Percentiles rank a stretch among this genome's conserved stretches.
These are phyloP conservation scores for Acrobeloides nanus DNA, from an alignment of 2,888 invertebrate species.

Conservation along the genomic window DNA sequence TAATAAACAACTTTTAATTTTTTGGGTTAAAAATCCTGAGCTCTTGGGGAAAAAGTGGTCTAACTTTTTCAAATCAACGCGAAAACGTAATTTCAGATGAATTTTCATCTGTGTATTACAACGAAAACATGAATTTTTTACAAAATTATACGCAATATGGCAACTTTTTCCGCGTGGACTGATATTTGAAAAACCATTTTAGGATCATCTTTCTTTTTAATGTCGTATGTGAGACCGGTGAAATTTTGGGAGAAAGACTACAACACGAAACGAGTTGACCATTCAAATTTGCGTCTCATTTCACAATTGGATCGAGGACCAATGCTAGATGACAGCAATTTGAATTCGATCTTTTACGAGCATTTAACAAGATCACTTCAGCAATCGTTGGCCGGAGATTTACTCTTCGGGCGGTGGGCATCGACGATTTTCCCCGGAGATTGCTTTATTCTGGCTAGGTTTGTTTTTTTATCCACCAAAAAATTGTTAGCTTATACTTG, in stretches of 20 bases:
- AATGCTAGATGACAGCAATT: conserved; percentile 72
- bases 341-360: conserved; percentile 98
- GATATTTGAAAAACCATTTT: background rate
- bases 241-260: conserved; percentile 92
- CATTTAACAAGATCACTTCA: conserved; percentile 82
- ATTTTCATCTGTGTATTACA: too few relatives aligned
- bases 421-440: conserved; percentile 84
- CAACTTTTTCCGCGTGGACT: background rate
- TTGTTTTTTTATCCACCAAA: conserved; percentile 3
- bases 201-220: conserved; percentile 95
- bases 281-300: conserved; percentile 87
- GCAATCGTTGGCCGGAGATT: conserved; percentile 64
- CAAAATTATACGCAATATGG: too few relatives aligned
- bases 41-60: too few relatives aligned
- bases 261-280: conserved; percentile 83
- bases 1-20: too few relatives aligned
- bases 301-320: conserved; percentile 83
- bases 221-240: conserved; percentile 94
- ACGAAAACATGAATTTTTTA: too few relatives aligned
- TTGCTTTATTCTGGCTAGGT: conserved; percentile 85
- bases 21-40: too few relatives aligned
- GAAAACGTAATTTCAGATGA: too few relatives aligned
- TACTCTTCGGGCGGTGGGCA: conserved; percentile 85
- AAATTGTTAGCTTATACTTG: background rate
- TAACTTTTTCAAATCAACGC: too few relatives aligned